A percentile compares a stretch with the other conserved stretches of the same genome.
Conservation (phyloP, 2,888 invertebrate species). For the Xylota sylvarum region DNA sequence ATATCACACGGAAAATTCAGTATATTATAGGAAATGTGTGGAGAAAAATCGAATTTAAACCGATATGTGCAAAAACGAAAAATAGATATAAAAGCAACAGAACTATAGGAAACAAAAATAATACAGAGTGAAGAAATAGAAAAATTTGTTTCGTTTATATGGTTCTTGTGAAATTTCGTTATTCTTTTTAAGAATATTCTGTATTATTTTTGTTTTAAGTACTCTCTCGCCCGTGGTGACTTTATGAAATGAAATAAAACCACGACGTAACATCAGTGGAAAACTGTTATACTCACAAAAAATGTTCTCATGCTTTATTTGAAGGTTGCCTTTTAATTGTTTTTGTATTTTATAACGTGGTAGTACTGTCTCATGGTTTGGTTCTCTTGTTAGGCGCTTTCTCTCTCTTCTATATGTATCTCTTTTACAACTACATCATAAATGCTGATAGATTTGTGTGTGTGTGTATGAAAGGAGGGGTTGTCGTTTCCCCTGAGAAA, state of each 20-base stretch:
- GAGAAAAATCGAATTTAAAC: conserved; percentile 63
- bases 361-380: conserved; percentile 47
- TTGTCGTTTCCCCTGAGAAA: conserved; percentile 49
- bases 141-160: conserved; percentile 50
- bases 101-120: conserved; percentile 62
- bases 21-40: conserved; percentile 48
- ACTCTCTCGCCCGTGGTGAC: conserved; percentile 78
- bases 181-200: conserved; percentile 67
- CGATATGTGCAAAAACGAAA: conserved; percentile 13
- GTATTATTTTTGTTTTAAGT: conserved; percentile 77
- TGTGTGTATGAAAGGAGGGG: conserved; percentile 8
- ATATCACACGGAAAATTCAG: conserved; percentile 54
- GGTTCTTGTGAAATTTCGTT: conserved; percentile 56
- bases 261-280: conserved; percentile 76
- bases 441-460: not conserved
- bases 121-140: conserved; percentile 62
- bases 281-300: conserved; percentile 75
- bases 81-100: conserved; percentile 21
- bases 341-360: conserved; percentile 69
- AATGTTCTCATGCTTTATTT: conserved; percentile 71
- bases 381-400: conserved; percentile 40
- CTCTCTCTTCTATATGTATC: conserved; percentile 36
- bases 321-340: conserved; percentile 73
- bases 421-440: conserved; percentile 14
- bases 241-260: conserved; percentile 78